These are phyloP conservation scores for Pomatostomus ruficeps DNA, from an alignment of 2,113 vertebrate species.

Conservation along the genomic window DNA sequence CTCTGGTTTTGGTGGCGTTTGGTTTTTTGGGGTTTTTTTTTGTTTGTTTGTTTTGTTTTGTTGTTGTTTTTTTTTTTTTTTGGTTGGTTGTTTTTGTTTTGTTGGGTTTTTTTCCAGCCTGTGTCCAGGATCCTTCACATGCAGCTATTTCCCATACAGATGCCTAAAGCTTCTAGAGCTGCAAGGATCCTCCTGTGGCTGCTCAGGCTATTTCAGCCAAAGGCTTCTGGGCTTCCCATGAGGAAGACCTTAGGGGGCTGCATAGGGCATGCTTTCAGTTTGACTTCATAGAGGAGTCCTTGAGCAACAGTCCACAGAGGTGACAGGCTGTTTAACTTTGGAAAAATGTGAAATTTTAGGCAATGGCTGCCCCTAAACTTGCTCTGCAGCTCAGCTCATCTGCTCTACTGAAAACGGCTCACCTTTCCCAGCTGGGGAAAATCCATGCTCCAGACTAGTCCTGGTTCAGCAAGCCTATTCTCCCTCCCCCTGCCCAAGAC, in stretches of 20 bases:
- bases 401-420: neutral
- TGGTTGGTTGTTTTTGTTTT: neutral
- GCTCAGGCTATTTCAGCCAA: neutral
- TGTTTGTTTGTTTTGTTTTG: neutral
- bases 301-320: neutral
- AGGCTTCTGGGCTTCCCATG: accelerated
- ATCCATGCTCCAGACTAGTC: neutral
- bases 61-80: neutral
- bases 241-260: neutral
- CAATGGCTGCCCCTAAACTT: neutral
- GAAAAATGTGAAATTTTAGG: neutral
- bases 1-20: neutral
- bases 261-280: neutral
- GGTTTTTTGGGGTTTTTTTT: neutral
- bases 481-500: neutral
- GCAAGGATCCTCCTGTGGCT: neutral
- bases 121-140: neutral
- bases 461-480: neutral
- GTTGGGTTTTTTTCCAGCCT: accelerated
- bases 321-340: neutral
- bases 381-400: neutral
- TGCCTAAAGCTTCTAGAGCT: neutral
- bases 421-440: neutral
- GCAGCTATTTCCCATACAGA: neutral
- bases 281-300: neutral